Evolutionary conservation across 2,113 vertebrate species (phyloP).

Genomic region (Neoarius graeffei): DNA sequence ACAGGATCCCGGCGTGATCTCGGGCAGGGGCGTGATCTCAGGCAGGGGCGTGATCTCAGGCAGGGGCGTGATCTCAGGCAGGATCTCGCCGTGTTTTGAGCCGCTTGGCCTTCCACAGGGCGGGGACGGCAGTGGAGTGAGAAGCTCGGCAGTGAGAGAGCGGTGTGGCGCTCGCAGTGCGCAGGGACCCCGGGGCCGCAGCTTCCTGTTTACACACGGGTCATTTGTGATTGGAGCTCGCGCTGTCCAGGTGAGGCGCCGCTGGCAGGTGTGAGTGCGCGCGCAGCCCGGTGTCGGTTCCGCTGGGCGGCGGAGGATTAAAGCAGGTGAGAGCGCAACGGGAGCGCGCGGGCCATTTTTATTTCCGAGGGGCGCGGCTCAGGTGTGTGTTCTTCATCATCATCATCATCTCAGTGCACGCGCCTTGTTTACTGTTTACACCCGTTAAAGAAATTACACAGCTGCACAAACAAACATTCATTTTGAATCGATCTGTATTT

Average conservation of each 20-base stretch:
- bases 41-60: too few species aligned
- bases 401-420: neutral
- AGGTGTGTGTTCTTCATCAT: neutral
- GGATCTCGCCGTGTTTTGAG: neutral
- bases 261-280: neutral
- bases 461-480: neutral
- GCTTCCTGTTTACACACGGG: too few species aligned
- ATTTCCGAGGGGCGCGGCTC: neutral
- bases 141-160: neutral
- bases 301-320: neutral
- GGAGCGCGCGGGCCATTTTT: neutral
- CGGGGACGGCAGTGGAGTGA: neutral
- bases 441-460: neutral
- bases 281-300: too few species aligned
- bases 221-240: neutral
- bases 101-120: constrained; percentile 15
- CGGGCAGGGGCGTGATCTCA: too few species aligned
- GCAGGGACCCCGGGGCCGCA: too few species aligned
- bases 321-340: neutral
- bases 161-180: neutral
- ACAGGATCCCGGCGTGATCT: too few species aligned
- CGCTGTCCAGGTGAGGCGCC: neutral
- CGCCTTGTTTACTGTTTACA: neutral
- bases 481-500: neutral
- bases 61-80: too few species aligned